phyloP scores from a whole-genome alignment of 2,888 invertebrate species.

The Bugulina stolonifera region DNA sequence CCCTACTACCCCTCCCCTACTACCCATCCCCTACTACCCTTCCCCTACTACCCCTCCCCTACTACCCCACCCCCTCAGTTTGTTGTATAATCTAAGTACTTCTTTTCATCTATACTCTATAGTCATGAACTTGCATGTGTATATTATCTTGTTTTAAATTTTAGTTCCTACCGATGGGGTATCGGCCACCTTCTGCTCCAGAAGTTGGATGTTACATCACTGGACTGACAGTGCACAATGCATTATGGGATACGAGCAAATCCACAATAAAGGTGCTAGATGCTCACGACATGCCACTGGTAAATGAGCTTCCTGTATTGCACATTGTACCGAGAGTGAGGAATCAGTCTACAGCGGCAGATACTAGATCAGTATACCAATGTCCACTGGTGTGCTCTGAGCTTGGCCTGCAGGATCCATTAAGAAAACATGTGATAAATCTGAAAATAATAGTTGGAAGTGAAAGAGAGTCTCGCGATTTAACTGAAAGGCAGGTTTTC shows the following conservation, averaged over 20 bases:
- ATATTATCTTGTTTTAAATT: no score
- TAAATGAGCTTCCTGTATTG: background rate
- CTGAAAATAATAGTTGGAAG: background rate
- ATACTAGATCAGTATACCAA: background rate
- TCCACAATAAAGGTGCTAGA: background rate
- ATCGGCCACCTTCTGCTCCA: constrained; percentile 36
- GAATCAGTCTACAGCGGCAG: background rate
- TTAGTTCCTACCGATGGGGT: constrained; percentile 37
- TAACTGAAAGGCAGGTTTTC: background rate
- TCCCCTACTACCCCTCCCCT: no score
- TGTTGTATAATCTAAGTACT: no score
- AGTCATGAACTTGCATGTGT: no score
- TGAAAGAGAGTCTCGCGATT: background rate
- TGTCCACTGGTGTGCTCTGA: background rate
- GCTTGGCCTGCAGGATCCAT: background rate
- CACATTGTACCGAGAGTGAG: background rate
- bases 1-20: no score
- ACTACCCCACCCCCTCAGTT: no score
- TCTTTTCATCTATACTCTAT: no score
- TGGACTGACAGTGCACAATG: constrained; percentile 41
- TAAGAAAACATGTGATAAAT: background rate
- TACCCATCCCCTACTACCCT: no score
- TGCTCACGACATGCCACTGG: background rate
- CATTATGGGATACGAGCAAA: constrained; percentile 41
- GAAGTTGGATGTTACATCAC: constrained; percentile 40